Conservation (phyloP, 2,888 invertebrate genomes). For the Watsonalla binaria region DNA sequence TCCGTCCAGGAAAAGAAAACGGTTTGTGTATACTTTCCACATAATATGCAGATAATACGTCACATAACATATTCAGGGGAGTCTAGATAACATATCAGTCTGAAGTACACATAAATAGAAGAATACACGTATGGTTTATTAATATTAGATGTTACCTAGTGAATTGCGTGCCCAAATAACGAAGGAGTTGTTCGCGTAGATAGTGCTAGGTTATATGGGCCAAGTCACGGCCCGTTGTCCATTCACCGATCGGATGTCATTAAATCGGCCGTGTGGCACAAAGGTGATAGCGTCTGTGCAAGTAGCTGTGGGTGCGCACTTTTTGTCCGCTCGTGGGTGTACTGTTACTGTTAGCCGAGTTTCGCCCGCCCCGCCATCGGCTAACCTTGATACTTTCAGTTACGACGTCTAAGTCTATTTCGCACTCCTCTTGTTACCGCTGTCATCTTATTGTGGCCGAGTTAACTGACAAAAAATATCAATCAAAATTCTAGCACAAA, state of each 20-base stretch:
- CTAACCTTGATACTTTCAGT: conserved; percentile 78
- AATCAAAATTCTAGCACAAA: conserved; percentile 78
- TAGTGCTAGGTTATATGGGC: conserved; percentile 37
- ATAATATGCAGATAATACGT: too few relatives aligned
- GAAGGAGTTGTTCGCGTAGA: conserved; percentile 3
- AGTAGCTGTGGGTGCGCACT: conserved; percentile 52
- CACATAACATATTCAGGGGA: too few relatives aligned
- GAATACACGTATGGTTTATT: too few relatives aligned
- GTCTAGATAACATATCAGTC: too few relatives aligned
- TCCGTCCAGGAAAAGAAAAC: too few relatives aligned
- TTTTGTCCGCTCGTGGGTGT: conserved; percentile 64
- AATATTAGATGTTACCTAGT: too few relatives aligned
- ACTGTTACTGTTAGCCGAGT: conserved; percentile 74
- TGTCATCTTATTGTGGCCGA: conserved; percentile 76
- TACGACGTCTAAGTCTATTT: conserved; percentile 66
- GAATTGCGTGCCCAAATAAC: too few relatives aligned
- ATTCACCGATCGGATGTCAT: conserved; percentile 62
- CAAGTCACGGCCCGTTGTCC: conserved; percentile 44
- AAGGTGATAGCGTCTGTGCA: conserved; percentile 51
- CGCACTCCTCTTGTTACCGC: conserved; percentile 75
- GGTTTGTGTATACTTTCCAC: too few relatives aligned
- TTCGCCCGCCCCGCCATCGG: conserved; percentile 61
- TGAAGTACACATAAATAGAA: too few relatives aligned
- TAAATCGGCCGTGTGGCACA: conserved; percentile 64
- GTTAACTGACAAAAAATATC: conserved; percentile 77